Base-by-base conservation (phyloP, 2,888 invertebrate species). In the Drosophila aldrichi region DNA sequence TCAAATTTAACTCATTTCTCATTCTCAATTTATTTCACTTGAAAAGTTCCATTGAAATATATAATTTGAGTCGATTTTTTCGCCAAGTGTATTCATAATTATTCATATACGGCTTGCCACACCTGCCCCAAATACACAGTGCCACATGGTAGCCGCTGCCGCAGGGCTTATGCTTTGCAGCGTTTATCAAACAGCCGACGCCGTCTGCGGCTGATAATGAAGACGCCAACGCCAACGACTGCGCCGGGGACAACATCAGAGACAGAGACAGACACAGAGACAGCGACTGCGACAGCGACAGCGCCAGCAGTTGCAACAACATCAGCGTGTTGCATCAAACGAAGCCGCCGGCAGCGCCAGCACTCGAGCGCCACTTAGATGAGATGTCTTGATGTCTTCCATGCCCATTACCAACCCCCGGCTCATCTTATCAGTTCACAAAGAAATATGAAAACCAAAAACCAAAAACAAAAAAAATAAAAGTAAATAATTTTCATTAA, bases 221-320 rank as follows among this genome's bases (percentile, higher is more conserved):
- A 91, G 91, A 91, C 91, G 91, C 91, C 91, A 91, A 77, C 86
- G 78, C 78, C 88, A 81, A n/a, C 38, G 36, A 2, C 34, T 36
- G 22, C 16, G 20, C 4, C 51, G 14, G 22, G 2, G 43, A 14
- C 20, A 43, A 18, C 1, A 1, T 7, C 25, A 25, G 6, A 25
- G 25, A 25, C 29, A 29, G 29, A 29, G 43, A 20, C 88, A 80
- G 25, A 16, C 9, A 0, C 20, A 51, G 20, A 5, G 14, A 0
- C 34, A 34, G 32, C 10, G 46, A 83, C 91, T 90, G 20, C 9
- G 14, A 0, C 34, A 34, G 32, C 10, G 46, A 83, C 91, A 90
- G 41, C 25, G 29, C 43, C 46, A 58, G 29, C 58, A 38, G 58
- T 57, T 52, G 52, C 62, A 58, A 20, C 58, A 57, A 36, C 44